Percentiles rank a stretch among this genome's conserved stretches.
These are phyloP conservation scores for Erannis defoliaria DNA, from an alignment of 2,888 invertebrate species.

Conservation along the genomic window DNA sequence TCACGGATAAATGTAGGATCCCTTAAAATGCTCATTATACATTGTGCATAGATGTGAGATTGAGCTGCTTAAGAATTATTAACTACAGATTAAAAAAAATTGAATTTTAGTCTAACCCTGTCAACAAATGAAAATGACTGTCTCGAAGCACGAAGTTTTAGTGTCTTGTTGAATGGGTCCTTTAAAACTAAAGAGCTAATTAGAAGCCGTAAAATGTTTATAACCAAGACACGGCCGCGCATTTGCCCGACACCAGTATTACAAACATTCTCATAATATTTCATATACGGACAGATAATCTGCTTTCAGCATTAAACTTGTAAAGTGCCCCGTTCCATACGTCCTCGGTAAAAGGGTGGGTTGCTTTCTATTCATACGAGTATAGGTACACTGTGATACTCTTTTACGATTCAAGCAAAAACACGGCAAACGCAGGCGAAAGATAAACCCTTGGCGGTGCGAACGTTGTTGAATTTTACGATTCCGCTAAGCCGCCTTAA, in stretches of 20 bases:
- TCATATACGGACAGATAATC: constrained; percentile 67
- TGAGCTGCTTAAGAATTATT: constrained; percentile 24
- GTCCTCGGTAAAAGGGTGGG: constrained; percentile 77
- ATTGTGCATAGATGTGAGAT: constrained; percentile 52
- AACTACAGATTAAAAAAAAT: constrained; percentile 6
- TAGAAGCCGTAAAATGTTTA: constrained; percentile 38
- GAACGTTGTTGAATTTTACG: constrained; percentile 86
- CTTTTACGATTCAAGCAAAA: constrained; percentile 84
- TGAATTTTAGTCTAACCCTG: constrained; percentile 29
- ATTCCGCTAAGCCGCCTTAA: constrained; percentile 86
- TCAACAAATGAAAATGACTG: constrained; percentile 35
- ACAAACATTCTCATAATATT: constrained; percentile 42
- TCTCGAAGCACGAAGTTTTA: constrained; percentile 25
- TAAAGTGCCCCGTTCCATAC: constrained; percentile 75
- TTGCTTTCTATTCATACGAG: constrained; percentile 77
- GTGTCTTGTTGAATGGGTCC: constrained; percentile 23
- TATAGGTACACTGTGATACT: constrained; percentile 71
- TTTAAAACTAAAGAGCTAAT: constrained; percentile 33
- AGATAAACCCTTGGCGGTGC: constrained; percentile 81
- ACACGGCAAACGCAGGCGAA: constrained; percentile 77
- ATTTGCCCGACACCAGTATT: constrained; percentile 32
- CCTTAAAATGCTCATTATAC: constrained; percentile 51
- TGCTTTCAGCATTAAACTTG: constrained; percentile 76
- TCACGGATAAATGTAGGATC: constrained; percentile 72
- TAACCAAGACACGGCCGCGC: constrained; percentile 32